Evolutionary conservation across 2,888 invertebrate genomes (phyloP), one percentile per base, ranked within the genome.

Genomic region (Phalera bucephala): DNA sequence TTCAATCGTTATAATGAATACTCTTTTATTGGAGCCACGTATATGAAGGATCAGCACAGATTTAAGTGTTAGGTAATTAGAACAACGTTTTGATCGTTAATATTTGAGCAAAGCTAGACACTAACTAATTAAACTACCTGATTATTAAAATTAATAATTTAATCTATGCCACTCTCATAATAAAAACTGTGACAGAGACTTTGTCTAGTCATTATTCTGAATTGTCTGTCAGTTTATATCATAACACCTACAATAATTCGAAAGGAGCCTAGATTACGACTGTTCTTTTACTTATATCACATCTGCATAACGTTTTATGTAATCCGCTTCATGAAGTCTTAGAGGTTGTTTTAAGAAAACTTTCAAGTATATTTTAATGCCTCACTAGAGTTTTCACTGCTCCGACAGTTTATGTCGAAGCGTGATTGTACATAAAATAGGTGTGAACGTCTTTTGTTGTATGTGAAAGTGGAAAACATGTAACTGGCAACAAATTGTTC

Each of bases 341-440:
- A 10, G 10, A 10, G 25, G 12, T 25, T 25, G 12, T 23, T 23
- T 23, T 13, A 12, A 22, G 25, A 7, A 13, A 11, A 25, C 25
- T 25, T 25, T 25, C 25, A 13, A 25, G 25, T 25, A 13, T 25
- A 25, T 7, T 25, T 25, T 12, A 8, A 25, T 25, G 25, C 2
- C 12, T 25, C 25, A 25, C 17, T 25, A 12, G 10, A 2, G 25
- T 12, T 25, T 25, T 25, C 25, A 25, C 12, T 25, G 12, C 25
- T 6, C 25, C 7, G 25, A 7, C 10, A 12, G 25, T 25, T 25
- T 25, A 25, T 25, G 25, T 1, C 7, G 12, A 25, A 25, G 12
- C 12, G 12, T 25, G 25, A 25, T 25, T 25, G 25, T 25, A 8
- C 25, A 25, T 12, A 25, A 25, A 25, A 25, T 12, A 25, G 25